Percentiles rank a stretch among this genome's conserved stretches.
Evolutionary conservation across 1,140 invertebrate species (phyloP).

Genomic region (Archivesica marissinica): DNA sequence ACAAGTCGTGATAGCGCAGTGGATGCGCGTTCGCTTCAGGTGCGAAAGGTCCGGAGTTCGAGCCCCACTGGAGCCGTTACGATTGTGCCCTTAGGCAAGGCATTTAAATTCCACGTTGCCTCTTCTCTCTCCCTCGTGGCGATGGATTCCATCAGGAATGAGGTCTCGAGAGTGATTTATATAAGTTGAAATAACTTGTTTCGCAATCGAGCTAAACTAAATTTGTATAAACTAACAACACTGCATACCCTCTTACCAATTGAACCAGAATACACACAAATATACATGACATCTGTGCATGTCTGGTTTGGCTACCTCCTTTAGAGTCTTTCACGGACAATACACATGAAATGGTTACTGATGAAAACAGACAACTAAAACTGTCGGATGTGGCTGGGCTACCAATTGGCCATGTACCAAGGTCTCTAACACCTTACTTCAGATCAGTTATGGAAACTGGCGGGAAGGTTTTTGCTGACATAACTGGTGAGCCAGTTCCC

Average conservation of each 20-base stretch:
- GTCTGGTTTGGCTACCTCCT: constrained; percentile 38
- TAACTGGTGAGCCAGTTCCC: constrained; percentile 22
- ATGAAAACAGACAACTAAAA: not conserved
- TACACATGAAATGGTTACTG: not conserved
- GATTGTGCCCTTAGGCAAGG: too few species aligned
- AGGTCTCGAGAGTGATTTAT: too few species aligned
- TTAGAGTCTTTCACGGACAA: not conserved
- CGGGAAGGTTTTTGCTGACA: not conserved
- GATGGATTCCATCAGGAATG: too few species aligned
- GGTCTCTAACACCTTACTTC: constrained; percentile 5
- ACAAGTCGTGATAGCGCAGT: too few species aligned
- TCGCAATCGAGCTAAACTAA: too few species aligned
- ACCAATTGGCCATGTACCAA: constrained; percentile 54
- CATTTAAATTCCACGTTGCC: too few species aligned
- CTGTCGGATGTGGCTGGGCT: constrained; percentile 46
- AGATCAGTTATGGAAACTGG: constrained; percentile 26
- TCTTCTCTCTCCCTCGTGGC: too few species aligned
- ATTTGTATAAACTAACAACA: too few species aligned
- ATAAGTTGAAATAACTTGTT: too few species aligned
- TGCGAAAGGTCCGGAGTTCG: too few species aligned
- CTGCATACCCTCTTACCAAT: constrained; percentile 11
- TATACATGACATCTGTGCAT: constrained; percentile 37
- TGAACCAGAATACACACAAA: constrained; percentile 49
- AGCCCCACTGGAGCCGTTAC: too few species aligned
- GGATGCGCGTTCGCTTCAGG: too few species aligned